A percentile compares a stretch with the other conserved stretches of the same genome.
Evolutionary conservation across 1,140 invertebrate species (phyloP).

Genomic region (Megalonaias nervosa): DNA sequence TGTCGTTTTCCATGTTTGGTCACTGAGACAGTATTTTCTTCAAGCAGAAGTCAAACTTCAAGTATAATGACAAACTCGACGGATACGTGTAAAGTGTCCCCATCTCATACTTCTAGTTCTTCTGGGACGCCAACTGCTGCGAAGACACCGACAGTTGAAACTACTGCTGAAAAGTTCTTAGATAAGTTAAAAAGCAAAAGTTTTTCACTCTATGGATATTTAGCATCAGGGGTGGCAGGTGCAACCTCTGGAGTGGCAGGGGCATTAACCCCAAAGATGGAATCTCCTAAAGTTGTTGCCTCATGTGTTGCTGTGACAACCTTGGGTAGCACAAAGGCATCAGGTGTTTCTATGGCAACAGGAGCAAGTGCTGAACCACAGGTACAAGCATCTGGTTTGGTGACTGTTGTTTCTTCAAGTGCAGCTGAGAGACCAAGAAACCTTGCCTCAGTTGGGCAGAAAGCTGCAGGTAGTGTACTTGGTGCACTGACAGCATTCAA

Average conservation of each 20-base stretch:
- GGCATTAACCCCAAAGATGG: not conserved
- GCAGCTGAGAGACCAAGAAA: conserved; percentile 6
- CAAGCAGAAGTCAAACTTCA: conserved; percentile 9
- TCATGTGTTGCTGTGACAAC: not conserved
- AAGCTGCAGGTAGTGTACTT: conserved; percentile 47
- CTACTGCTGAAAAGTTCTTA: conserved; percentile 34
- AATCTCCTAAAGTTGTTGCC: not conserved
- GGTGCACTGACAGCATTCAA: conserved; percentile 57
- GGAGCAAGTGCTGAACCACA: not conserved
- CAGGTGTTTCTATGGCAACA: conserved; percentile 9
- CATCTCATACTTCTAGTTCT: conserved; percentile 6
- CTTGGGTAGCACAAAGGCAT: not conserved
- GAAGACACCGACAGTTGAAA: conserved; percentile 10
- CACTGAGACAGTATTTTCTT: conserved; percentile 36
- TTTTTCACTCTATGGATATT: conserved; percentile 51
- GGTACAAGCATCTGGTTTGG: not conserved
- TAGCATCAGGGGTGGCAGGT: conserved; percentile 36
- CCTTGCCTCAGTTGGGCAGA: not conserved
- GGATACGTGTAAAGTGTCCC: conserved; percentile 25
- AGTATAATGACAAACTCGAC: conserved; percentile 17
- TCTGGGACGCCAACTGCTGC: conserved; percentile 4
- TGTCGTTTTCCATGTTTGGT: conserved; percentile 30
- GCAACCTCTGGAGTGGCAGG: conserved; percentile 9
- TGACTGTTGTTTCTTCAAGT: conserved; percentile 70
- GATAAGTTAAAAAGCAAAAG: conserved; percentile 59